A percentile compares a stretch with the other conserved stretches of the same genome.
phyloP scores from a whole-genome alignment of 2,113 vertebrate genomes.

The Cairina moschata region DNA sequence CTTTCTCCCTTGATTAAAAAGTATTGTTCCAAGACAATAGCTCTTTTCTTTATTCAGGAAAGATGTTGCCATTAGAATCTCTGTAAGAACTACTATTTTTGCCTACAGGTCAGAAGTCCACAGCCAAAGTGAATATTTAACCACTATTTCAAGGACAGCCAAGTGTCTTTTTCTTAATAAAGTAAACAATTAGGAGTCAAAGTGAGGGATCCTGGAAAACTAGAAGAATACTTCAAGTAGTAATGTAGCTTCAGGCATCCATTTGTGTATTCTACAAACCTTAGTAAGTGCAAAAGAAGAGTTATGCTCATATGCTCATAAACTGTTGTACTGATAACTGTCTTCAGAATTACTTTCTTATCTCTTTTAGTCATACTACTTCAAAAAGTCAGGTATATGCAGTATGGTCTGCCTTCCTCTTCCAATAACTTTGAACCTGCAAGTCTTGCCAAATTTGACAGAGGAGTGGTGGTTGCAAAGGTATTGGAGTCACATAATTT shows the following conservation, averaged over 20 bases:
- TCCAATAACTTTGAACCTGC: neutral
- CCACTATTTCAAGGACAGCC: neutral
- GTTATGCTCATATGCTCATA: neutral
- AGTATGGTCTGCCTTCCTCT: neutral
- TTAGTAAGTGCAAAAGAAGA: neutral
- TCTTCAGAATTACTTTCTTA: neutral
- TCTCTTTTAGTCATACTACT: neutral
- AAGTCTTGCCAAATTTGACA: neutral
- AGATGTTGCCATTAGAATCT: neutral
- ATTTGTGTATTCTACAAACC: neutral
- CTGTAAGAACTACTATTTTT: slow-evolving; percentile 6
- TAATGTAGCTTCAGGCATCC: neutral
- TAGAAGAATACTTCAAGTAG: neutral
- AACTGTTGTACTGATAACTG: neutral
- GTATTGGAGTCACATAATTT: neutral
- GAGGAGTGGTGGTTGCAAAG: neutral
- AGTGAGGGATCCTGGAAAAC: neutral
- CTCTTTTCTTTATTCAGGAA: neutral
- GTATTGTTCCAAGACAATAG: neutral
- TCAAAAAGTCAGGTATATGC: neutral
- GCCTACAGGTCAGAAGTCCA: slow-evolving; percentile 11
- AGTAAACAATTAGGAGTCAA: neutral
- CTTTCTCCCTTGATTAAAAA: neutral
- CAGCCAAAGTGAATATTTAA: slow-evolving; percentile 49
- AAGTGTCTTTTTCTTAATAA: neutral